Evolutionary conservation across 2,797 vertebrate genomes (phyloP).

Genomic region (Syncerus caffer): DNA sequence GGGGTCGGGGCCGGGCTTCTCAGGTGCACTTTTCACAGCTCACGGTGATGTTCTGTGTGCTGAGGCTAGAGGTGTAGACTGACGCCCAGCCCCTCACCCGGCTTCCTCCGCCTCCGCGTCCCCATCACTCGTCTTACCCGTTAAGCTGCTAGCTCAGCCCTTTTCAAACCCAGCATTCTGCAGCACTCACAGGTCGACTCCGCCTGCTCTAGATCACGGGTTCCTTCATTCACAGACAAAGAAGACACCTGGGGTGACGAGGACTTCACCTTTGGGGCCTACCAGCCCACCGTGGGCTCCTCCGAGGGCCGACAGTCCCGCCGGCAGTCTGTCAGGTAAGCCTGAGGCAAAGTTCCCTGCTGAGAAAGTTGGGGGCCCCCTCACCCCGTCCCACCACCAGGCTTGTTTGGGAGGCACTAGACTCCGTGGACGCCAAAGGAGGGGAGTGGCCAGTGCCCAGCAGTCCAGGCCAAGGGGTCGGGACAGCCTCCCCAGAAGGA

Average conservation of each 20-base stretch:
- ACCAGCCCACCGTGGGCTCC: conserved; percentile 88
- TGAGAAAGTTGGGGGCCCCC: neutral
- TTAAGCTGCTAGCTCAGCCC: neutral
- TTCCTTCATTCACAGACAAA: conserved; percentile 74
- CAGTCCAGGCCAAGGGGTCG: neutral
- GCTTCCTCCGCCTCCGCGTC: no score
- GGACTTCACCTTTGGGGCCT: conserved; percentile 88
- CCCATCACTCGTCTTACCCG: accelerated
- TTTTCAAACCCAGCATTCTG: neutral
- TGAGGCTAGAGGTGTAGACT: accelerated
- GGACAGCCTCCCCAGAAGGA: neutral
- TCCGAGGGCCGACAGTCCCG: conserved; percentile 84
- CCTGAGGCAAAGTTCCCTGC: neutral
- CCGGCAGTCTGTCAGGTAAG: conserved; percentile 88
- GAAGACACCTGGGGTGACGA: conserved; percentile 81
- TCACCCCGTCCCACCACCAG: neutral
- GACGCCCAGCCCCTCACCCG: accelerated
- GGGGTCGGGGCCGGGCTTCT: neutral
- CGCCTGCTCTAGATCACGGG: neutral
- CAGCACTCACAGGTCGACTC: neutral
- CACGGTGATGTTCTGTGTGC: accelerated
- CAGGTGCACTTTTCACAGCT: no score
- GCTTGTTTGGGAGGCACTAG: neutral
- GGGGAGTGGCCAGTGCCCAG: neutral
- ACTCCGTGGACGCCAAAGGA: accelerated